Base-by-base conservation (phyloP, 2,888 invertebrate species). In the Eueremaeus valkanovi region DNA sequence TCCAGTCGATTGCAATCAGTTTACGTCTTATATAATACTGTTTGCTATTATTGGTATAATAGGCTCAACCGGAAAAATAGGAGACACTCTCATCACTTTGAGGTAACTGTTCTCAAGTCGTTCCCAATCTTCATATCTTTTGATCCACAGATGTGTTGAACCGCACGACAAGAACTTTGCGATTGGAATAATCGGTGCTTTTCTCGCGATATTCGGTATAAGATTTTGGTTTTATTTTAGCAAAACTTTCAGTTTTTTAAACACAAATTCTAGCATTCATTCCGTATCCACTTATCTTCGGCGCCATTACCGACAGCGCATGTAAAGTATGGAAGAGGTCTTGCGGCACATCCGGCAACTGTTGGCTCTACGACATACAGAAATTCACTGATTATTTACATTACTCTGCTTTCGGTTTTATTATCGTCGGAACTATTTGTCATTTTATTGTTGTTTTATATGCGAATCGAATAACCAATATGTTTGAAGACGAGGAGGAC, bases 41-140 rank as follows among this genome's bases (percentile, higher is more conserved):
- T 80, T 81, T 29, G 81, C 81, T 27, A 31, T 76, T 2, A 86
- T 87, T 75, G 88, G 88, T 79, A 85, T 87, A 78, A 82, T 89
- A 21, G 87, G 87, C 3, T 87, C 88, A n/a, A 88, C 88, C 18
- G 89, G 89, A 0, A 86, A 87, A 79, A 87, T 89, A 77, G 89
- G 89, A 72, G 89, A 88, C 79, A 85, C 89, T 40, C 83, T 90
- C 73, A 87, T 90, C 3, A 76, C 27, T 9, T 76, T 42, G 42
- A 78, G n/a, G n/a, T n/a, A n/a, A n/a, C n/a, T n/a, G n/a, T n/a
- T n/a, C n/a, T n/a, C n/a, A n/a, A n/a, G n/a, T n/a, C n/a, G n/a
- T n/a, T n/a, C n/a, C n/a, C n/a, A n/a, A n/a, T n/a, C n/a, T n/a
- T n/a, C n/a, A n/a, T n/a, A n/a, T n/a, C n/a, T n/a, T n/a, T n/a